These are phyloP conservation scores for Euglossa dilemma DNA, from an alignment of 1,140 invertebrate species.

Conservation along the genomic window DNA sequence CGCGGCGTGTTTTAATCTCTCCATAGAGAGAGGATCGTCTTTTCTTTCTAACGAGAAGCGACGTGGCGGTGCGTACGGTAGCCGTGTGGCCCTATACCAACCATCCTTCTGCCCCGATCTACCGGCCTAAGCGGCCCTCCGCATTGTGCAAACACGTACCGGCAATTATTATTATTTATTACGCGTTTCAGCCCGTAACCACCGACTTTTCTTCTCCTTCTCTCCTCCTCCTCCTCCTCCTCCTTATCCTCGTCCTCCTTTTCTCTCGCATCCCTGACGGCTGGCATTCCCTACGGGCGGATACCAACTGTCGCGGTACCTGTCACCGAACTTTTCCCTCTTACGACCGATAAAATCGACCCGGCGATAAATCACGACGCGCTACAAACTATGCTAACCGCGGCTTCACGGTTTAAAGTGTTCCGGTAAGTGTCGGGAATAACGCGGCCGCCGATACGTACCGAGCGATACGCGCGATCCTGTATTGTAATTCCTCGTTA, in stretches of 20 bases:
- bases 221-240: too few relatives aligned
- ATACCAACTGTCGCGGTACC: conserved; percentile 70
- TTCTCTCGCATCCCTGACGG: conserved; percentile 17
- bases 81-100: conserved; percentile 25
- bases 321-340: conserved; percentile 59
- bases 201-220: conserved; percentile 68
- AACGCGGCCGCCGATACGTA: background rate
- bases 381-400: background rate
- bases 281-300: conserved; percentile 47
- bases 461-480: background rate
- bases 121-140: conserved; percentile 72
- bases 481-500: background rate
- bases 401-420: background rate
- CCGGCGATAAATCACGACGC: conserved; percentile 45
- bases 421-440: background rate
- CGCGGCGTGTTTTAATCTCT: conserved; percentile 52
- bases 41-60: conserved; percentile 38
- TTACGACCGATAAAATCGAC: conserved; percentile 58
- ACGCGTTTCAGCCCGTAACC: conserved; percentile 70
- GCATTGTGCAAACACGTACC: conserved; percentile 81
- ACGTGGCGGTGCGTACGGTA: background rate
- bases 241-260: background rate
- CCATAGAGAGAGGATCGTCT: conserved; percentile 48
- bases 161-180: conserved; percentile 81
- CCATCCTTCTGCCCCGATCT: conserved; percentile 53